phyloP scores from a whole-genome alignment of 2,113 vertebrate genomes.

The Periophthalmodon schlosseri region DNA sequence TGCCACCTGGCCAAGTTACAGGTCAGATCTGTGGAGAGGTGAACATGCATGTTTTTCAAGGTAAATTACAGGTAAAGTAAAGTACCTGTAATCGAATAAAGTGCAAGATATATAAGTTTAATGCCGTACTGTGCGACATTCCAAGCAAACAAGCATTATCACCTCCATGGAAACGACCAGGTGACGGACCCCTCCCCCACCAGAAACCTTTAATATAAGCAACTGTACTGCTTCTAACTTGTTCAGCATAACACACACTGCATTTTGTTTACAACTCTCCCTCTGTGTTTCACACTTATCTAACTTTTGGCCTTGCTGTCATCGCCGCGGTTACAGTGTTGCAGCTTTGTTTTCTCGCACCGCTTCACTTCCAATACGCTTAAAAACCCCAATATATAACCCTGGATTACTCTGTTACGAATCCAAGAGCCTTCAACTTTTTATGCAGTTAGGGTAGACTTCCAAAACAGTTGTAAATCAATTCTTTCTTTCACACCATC shows the following conservation, averaged over 20 bases:
- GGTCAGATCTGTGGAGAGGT: too few species aligned
- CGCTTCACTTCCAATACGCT: slow-evolving; percentile 1
- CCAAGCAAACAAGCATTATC: too few species aligned
- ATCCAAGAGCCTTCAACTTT: not conserved
- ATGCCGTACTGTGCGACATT: too few species aligned
- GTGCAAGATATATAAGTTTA: too few species aligned
- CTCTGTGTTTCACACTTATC: slow-evolving; percentile 7
- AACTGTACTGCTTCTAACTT: not conserved
- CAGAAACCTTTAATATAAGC: too few species aligned
- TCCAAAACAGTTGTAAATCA: not conserved
- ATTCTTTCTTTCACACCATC: not conserved
- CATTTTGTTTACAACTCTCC: slow-evolving; percentile 3
- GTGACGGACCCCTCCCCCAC: too few species aligned
- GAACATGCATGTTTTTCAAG: too few species aligned
- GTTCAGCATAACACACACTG: not conserved
- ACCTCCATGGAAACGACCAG: too few species aligned
- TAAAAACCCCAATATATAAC: not conserved
- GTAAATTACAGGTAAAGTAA: too few species aligned
- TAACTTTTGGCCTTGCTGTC: slow-evolving; percentile 2
- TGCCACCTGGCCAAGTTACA: not conserved
- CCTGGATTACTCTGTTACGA: not conserved
- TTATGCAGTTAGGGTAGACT: not conserved
- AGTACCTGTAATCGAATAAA: too few species aligned
- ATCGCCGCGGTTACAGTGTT: not conserved
- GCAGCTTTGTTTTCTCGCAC: not conserved